Conservation (phyloP, 2,113 vertebrate genomes). For the Dicerorhinus sumatrensis region DNA sequence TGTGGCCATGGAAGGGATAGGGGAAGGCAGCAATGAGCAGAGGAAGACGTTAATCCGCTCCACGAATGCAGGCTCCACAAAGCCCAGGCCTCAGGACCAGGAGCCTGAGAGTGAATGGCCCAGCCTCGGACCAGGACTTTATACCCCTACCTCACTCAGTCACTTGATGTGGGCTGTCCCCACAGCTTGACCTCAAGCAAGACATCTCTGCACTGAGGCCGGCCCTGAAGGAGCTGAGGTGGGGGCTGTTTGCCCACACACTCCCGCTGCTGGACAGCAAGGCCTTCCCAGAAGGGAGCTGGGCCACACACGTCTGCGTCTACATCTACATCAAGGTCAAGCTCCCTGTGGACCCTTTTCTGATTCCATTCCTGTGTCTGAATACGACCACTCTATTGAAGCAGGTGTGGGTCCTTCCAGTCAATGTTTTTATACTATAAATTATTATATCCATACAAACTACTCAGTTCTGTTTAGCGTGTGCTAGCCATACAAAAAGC, state of each 20-base stretch:
- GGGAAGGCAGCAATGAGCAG: fast-evolving
- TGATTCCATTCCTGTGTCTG: neutral
- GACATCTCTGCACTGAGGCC: neutral
- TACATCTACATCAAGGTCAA: fast-evolving
- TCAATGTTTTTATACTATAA: fast-evolving
- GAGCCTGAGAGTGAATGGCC: fast-evolving
- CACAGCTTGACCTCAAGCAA: no score
- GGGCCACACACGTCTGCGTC: fast-evolving
- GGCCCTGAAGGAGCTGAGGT: neutral
- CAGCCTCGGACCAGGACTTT: neutral
- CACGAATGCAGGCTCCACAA: fast-evolving
- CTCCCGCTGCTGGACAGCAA: neutral
- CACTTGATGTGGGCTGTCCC: neutral
- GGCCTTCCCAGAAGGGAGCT: fast-evolving
- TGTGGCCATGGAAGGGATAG: neutral
- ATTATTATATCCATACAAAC: fast-evolving
- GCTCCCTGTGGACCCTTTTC: neutral
- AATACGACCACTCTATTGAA: fast-evolving
- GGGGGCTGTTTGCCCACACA: fast-evolving
- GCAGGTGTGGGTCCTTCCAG: neutral
- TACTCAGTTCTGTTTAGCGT: neutral
- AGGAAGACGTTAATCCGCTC: fast-evolving
- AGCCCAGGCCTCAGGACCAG: neutral
- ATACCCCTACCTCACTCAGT: fast-evolving
- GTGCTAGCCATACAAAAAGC: fast-evolving